These are phyloP conservation scores for Matsumyia berberina DNA, from an alignment of 2,888 invertebrate genomes.

Conservation along the genomic window DNA sequence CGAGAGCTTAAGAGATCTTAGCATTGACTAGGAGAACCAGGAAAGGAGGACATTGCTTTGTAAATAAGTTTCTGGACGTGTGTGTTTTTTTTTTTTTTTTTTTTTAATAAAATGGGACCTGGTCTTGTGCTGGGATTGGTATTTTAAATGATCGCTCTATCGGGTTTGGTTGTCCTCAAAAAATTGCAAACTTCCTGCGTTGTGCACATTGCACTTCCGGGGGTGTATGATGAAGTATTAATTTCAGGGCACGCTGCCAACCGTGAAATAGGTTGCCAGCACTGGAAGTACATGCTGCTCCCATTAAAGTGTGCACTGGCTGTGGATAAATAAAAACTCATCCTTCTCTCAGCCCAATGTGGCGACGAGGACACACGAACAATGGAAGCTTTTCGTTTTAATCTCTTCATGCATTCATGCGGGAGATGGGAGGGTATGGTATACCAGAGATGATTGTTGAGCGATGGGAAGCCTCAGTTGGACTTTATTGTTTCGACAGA, in stretches of 20 bases:
- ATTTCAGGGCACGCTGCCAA: conserved; percentile 50
- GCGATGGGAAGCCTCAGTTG: too few relatives aligned
- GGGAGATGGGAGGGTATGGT: not conserved
- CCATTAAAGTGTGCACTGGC: conserved; percentile 30
- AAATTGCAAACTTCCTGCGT: conserved; percentile 39
- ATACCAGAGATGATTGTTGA: too few relatives aligned
- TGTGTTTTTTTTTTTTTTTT: conserved; percentile 14
- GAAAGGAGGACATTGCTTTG: conserved; percentile 7
- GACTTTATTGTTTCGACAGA: too few relatives aligned
- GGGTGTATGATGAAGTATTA: conserved; percentile 6
- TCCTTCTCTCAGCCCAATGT: too few relatives aligned
- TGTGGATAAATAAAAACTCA: conserved; percentile 34
- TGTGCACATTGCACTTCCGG: conserved; percentile 40
- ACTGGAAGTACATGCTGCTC: conserved; percentile 1
- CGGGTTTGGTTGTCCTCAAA: conserved; percentile 3
- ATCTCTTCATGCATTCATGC: conserved; percentile 43
- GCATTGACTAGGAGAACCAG: conserved; percentile 35
- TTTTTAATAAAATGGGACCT: conserved; percentile 22
- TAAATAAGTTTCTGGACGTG: conserved; percentile 2
- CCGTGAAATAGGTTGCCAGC: conserved; percentile 50
- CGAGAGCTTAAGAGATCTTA: conserved; percentile 30
- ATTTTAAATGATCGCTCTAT: conserved; percentile 30
- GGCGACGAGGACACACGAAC: not conserved
- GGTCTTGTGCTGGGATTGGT: not conserved
- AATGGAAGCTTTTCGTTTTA: conserved; percentile 24